These are phyloP conservation scores for Pterobdella sp. DNA, from an alignment of 2,888 invertebrate species.

Conservation along the genomic window DNA sequence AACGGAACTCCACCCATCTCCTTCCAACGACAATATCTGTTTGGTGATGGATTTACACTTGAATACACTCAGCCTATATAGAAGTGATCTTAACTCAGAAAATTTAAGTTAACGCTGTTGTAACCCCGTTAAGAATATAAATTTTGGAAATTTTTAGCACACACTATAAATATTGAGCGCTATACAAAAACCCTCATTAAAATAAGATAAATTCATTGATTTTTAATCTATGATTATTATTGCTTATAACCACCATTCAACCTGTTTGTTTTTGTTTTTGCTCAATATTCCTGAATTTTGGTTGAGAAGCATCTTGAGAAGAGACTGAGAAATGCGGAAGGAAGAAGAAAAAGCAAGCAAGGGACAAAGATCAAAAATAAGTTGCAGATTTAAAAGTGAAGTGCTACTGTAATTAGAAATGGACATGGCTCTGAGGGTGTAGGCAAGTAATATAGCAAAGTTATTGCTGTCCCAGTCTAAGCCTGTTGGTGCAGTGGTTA, in stretches of 20 bases:
- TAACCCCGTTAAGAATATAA: too few species aligned
- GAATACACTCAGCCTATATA: too few species aligned
- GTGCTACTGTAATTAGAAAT: not conserved
- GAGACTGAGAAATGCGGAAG: not conserved
- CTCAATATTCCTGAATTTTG: not conserved
- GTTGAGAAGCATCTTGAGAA: not conserved
- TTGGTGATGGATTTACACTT: not conserved
- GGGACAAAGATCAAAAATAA: slow-evolving; percentile 9
- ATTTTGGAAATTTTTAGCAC: too few species aligned
- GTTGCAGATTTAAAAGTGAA: not conserved
- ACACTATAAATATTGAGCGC: too few species aligned
- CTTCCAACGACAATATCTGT: not conserved
- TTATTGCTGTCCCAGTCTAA: not conserved
- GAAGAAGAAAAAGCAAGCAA: not conserved
- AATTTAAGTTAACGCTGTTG: too few species aligned
- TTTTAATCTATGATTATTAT: too few species aligned
- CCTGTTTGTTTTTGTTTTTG: not conserved
- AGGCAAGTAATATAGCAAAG: not conserved
- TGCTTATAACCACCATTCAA: not conserved
- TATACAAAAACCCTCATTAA: too few species aligned
- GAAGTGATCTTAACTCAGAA: too few species aligned
- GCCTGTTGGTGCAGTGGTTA: slow-evolving; percentile 3
- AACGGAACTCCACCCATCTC: slow-evolving; percentile 10
- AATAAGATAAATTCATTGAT: too few species aligned
- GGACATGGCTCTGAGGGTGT: not conserved